Evolutionary conservation across 2,797 vertebrate species (phyloP).

Genomic region (Anabas testudineus): DNA sequence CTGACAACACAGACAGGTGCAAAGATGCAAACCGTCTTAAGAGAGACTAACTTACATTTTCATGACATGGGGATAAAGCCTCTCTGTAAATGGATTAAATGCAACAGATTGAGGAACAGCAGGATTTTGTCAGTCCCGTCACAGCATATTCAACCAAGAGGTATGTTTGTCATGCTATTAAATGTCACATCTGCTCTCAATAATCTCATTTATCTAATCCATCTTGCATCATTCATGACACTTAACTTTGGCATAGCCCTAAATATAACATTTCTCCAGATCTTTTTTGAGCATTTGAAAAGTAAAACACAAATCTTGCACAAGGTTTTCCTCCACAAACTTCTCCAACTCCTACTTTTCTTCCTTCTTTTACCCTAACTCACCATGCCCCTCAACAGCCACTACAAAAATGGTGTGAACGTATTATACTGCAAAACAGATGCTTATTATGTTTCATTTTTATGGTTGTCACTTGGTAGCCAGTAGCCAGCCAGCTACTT

Average conservation of each 20-base stretch:
- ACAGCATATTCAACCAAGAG: conserved; percentile 27
- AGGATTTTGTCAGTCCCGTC: conserved; percentile 13
- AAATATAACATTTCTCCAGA: neutral
- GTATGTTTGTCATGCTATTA: conserved; percentile 6
- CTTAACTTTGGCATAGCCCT: neutral
- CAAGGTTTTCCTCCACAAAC: neutral
- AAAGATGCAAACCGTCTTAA: neutral
- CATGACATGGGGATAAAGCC: neutral
- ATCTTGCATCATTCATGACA: neutral
- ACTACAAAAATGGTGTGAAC: neutral
- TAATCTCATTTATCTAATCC: conserved; percentile 13
- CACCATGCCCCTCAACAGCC: neutral
- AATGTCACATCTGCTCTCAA: conserved; percentile 36
- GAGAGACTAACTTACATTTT: neutral
- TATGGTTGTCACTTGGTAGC: neutral
- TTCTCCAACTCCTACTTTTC: neutral
- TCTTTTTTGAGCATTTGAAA: neutral
- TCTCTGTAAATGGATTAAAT: conserved; percentile 19
- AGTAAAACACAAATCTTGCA: neutral
- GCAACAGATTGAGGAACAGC: conserved; percentile 11
- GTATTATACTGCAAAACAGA: neutral
- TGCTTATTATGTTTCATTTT: neutral
- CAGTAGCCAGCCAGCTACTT: neutral
- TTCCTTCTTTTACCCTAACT: neutral
- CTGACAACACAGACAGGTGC: neutral